Conservation (phyloP, 2,113 vertebrate genomes). For the Phaetusa simplex region DNA sequence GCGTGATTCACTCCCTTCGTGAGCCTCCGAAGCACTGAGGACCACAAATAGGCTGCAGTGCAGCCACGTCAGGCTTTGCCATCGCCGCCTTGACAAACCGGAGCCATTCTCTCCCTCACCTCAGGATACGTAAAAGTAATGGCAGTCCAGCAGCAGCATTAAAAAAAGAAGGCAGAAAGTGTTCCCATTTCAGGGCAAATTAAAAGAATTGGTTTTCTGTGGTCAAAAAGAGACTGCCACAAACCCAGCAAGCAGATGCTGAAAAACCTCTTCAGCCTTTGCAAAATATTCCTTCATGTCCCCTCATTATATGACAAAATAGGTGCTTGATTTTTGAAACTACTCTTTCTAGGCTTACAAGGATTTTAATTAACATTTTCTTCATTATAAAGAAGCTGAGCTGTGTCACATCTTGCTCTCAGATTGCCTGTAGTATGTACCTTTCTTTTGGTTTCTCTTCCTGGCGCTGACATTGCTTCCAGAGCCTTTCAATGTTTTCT, state of each 20-base stretch:
- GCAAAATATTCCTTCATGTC: background rate
- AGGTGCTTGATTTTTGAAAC: background rate
- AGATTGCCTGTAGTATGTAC: background rate
- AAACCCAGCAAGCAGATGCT: background rate
- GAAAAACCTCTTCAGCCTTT: background rate
- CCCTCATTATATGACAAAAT: background rate
- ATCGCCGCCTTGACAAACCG: background rate
- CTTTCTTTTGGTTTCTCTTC: background rate
- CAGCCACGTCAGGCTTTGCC: background rate
- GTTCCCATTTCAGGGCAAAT: background rate
- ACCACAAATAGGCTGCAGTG: constrained; percentile 6
- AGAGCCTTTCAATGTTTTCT: background rate
- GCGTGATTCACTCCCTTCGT: background rate
- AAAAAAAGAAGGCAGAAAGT: background rate
- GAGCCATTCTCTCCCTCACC: background rate
- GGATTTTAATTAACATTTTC: background rate
- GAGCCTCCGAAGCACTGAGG: constrained; percentile 2
- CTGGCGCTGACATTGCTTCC: background rate
- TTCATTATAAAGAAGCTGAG: background rate
- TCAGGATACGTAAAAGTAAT: background rate
- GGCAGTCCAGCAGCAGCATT: background rate
- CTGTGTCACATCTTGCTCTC: background rate
- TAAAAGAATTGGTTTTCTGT: background rate
- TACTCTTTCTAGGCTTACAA: background rate
- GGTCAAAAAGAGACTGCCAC: background rate